Evolutionary conservation across 1,140 invertebrate genomes (phyloP).

Genomic region (Parasteatoda tepidariorum): DNA sequence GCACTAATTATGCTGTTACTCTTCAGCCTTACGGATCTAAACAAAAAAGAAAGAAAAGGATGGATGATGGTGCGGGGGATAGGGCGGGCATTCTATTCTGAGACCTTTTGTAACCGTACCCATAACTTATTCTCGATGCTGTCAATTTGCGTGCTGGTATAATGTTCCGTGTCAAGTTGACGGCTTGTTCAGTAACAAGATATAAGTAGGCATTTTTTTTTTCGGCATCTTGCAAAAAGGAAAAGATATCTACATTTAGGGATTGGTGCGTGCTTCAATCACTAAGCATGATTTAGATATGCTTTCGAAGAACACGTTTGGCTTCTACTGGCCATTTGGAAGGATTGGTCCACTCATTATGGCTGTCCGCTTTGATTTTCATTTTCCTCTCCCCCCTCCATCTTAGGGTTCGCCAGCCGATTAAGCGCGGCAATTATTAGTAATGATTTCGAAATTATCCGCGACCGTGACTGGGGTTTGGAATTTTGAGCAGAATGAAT

Average conservation of each 20-base stretch:
- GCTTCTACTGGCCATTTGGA: neutral
- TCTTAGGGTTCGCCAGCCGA: neutral
- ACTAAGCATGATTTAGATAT: slow-evolving; percentile 55
- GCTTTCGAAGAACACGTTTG: slow-evolving; percentile 29
- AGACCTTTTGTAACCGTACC: slow-evolving; percentile 1
- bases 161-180: slow-evolving; percentile 54
- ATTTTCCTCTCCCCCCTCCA: neutral
- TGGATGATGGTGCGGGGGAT: slow-evolving; percentile 7
- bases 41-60: neutral
- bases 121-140: slow-evolving; percentile 18
- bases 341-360: neutral
- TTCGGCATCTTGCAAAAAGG: neutral
- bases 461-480: neutral
- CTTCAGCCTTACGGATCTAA: neutral
- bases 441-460: neutral
- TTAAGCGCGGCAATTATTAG: neutral
- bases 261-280: slow-evolving; percentile 9
- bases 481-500: neutral
- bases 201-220: slow-evolving; percentile 38
- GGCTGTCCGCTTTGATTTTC: no score
- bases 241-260: slow-evolving; percentile 51
- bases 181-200: slow-evolving; percentile 42
- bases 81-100: neutral
- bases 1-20: slow-evolving; percentile 41
- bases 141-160: slow-evolving; percentile 45